phyloP scores from a whole-genome alignment of 2,797 vertebrate genomes.

The Rhinogobio ventralis region DNA sequence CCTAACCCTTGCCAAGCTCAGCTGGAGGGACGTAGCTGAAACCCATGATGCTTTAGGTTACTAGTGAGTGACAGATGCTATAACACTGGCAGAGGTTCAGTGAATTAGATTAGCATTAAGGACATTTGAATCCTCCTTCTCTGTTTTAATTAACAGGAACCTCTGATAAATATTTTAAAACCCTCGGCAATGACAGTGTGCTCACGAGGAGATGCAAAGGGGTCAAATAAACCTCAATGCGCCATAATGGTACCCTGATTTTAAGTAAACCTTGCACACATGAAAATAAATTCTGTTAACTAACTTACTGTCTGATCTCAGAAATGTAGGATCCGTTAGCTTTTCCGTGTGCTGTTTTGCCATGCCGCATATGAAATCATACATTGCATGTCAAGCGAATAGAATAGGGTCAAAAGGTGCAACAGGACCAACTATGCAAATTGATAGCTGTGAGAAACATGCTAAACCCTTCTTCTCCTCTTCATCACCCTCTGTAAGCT shows the following conservation, averaged over 20 bases:
- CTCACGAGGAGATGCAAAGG: constrained; percentile 70
- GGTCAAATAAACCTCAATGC: constrained; percentile 52
- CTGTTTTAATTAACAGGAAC: constrained; percentile 84
- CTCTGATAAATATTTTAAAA: constrained; percentile 82
- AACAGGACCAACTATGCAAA: constrained; percentile 18
- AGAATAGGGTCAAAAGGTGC: not conserved
- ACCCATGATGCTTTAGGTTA: constrained; percentile 65
- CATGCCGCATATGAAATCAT: constrained; percentile 27
- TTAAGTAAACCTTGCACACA: constrained; percentile 47
- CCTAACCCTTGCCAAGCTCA: constrained; percentile 38
- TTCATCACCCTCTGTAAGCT: constrained; percentile 51
- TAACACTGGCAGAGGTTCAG: constrained; percentile 76
- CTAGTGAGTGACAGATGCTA: constrained; percentile 71
- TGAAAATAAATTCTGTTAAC: constrained; percentile 44
- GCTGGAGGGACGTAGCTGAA: constrained; percentile 54
- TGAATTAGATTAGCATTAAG: constrained; percentile 77
- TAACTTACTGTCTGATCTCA: constrained; percentile 5
- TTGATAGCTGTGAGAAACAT: constrained; percentile 24
- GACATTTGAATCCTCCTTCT: constrained; percentile 74
- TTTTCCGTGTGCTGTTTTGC: not conserved
- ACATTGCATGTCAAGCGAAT: not conserved
- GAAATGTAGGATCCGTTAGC: not conserved
- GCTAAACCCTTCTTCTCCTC: constrained; percentile 35
- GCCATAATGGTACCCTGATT: constrained; percentile 53
- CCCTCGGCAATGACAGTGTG: constrained; percentile 75